Conservation (phyloP, 2,113 vertebrate genomes). For the Gasterosteus nipponicus region DNA sequence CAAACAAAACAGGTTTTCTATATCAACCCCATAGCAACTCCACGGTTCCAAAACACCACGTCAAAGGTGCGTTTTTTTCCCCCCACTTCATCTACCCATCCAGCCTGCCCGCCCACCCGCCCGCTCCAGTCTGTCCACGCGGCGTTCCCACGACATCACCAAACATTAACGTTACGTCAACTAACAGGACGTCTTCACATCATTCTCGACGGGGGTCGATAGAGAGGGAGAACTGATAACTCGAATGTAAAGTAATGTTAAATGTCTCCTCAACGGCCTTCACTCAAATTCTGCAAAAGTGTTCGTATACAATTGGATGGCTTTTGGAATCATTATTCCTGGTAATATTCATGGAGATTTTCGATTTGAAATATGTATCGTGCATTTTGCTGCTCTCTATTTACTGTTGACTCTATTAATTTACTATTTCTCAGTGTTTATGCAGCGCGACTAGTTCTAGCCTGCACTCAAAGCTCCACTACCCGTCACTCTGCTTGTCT, state of each 20-base stretch:
- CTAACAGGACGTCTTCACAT: conserved; percentile 56
- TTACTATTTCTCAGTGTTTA: conserved; percentile 61
- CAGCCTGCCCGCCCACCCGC: conserved; percentile 69
- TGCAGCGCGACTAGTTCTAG: conserved; percentile 63
- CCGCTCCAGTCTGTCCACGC: conserved; percentile 73
- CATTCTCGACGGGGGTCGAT: conserved; percentile 61
- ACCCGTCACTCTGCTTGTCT: conserved; percentile 80
- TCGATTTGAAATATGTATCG: conserved; percentile 20
- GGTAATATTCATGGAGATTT: conserved; percentile 16
- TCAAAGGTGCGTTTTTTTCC: conserved; percentile 83
- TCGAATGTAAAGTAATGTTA: conserved; percentile 74
- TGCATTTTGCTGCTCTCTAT: conserved; percentile 37
- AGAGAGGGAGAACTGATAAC: conserved; percentile 68
- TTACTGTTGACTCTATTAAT: conserved; percentile 76
- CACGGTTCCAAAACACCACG: conserved; percentile 85
- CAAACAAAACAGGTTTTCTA: conserved; percentile 89
- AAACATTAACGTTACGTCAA: conserved; percentile 63
- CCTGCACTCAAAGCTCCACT: conserved; percentile 72
- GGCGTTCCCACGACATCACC: conserved; percentile 68
- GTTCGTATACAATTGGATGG: conserved; percentile 15
- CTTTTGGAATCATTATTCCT: conserved; percentile 37
- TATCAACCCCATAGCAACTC: conserved; percentile 87
- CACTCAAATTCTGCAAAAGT: conserved; percentile 27
- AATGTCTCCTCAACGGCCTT: conserved; percentile 25
- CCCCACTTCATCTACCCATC: conserved; percentile 76